These are phyloP conservation scores for Heteromormyrus szaboi DNA, from an alignment of 2,797 vertebrate genomes.

Conservation along the genomic window DNA sequence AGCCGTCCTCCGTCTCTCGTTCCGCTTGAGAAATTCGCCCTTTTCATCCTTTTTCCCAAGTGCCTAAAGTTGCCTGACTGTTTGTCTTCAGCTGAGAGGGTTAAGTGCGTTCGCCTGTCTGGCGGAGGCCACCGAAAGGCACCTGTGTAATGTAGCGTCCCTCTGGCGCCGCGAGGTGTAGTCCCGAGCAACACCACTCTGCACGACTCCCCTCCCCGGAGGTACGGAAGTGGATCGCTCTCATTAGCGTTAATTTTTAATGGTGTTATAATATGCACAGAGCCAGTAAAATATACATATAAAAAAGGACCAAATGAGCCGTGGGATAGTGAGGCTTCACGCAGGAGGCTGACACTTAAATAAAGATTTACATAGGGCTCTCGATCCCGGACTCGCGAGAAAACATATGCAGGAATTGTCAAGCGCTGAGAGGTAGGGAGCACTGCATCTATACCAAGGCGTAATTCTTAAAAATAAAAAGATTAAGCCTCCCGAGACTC, in stretches of 20 bases:
- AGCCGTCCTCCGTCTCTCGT: not conserved
- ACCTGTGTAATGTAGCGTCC: not conserved
- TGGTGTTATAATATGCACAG: not conserved
- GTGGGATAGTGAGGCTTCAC: not conserved
- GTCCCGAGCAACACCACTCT: not conserved
- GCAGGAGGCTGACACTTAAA: not conserved
- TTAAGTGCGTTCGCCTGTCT: not conserved
- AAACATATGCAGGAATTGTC: not conserved
- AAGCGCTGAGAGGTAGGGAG: not conserved
- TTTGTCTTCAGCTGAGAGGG: not conserved
- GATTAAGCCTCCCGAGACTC: not conserved
- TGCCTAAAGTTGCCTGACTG: not conserved
- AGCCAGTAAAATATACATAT: not conserved
- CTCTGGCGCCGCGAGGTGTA: not conserved
- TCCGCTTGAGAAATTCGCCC: not conserved
- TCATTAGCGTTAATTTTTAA: not conserved
- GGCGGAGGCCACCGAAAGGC: not conserved
- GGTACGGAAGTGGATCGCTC: not conserved
- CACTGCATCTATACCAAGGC: not conserved
- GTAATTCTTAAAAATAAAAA: not conserved
- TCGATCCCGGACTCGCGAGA: not conserved
- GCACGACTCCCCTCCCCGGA: not conserved
- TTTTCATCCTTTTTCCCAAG: not conserved
- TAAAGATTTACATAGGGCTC: conserved; percentile 1
- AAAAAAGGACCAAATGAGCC: not conserved